Evolutionary conservation across 2,113 vertebrate genomes (phyloP).

Genomic region (Taurulus bubalis): DNA sequence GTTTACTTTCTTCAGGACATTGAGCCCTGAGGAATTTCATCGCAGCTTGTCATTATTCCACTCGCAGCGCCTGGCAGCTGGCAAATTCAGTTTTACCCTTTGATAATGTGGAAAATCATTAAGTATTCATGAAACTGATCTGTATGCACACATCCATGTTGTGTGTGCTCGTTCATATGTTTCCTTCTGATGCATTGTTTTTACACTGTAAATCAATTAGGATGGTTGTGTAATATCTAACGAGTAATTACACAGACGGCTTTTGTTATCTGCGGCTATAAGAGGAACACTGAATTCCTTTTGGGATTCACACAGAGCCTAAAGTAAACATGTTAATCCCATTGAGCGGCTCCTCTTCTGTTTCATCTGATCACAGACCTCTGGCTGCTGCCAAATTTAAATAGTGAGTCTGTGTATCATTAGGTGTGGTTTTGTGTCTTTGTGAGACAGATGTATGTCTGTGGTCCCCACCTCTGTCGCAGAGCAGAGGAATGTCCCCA

Average conservation of each 20-base stretch:
- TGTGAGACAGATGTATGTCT: background rate
- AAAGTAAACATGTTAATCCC: conserved; percentile 73
- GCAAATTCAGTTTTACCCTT: conserved; percentile 76
- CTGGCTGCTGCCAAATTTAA: conserved; percentile 61
- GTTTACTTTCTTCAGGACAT: conserved; percentile 64
- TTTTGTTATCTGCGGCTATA: conserved; percentile 65
- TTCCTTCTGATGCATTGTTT: conserved; percentile 48
- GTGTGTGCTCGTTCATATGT: conserved; percentile 46
- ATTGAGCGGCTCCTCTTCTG: conserved; percentile 55
- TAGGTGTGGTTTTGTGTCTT: conserved; percentile 20
- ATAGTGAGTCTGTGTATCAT: conserved; percentile 32
- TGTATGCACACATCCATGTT: conserved; percentile 63
- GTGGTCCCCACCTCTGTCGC: conserved; percentile 38
- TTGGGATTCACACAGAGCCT: conserved; percentile 51
- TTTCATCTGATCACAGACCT: conserved; percentile 67
- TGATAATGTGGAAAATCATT: conserved; percentile 78
- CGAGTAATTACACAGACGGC: conserved; percentile 61
- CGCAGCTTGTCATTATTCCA: conserved; percentile 77
- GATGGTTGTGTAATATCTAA: conserved; percentile 63
- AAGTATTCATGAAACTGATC: conserved; percentile 78
- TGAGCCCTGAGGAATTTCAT: conserved; percentile 66
- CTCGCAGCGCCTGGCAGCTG: conserved; percentile 69
- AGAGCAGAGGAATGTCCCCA: conserved; percentile 72
- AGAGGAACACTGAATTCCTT: conserved; percentile 50
- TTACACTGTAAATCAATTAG: conserved; percentile 65